Evolutionary conservation across 37 sponge, comb jelly and placozoan species (phyloP), one percentile per base, ranked within the genome.

Genomic region (Halisarca cf. caerulea): DNA sequence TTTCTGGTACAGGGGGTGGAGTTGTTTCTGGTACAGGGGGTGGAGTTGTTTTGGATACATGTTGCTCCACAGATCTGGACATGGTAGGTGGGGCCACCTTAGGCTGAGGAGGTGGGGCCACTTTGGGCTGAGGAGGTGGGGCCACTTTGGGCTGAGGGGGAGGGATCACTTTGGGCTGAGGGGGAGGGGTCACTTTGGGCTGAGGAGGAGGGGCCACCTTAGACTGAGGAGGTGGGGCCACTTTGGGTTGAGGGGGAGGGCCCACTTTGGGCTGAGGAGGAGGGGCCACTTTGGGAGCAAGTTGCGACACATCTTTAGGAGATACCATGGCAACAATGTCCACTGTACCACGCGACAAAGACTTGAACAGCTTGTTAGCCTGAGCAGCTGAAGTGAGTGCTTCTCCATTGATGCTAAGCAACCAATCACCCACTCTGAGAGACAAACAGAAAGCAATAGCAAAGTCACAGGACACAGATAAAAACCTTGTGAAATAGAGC

Each of bases 261-360:
- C 9, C 28, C 17, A 37, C 44, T 38, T 71, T 0, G 11, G 75
- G 77, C 9, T 61, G 62, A 6, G 82, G 40, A 0, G 59, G 75
- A 21, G 66, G 81, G 20, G 15, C 38, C 34, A 30, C 45, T 55
- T 32, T 35, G 32, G n/a, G 7, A 54, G 68, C 25, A 24, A 59
- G 9, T 20, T 6, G n/a, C 6, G 64, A 30, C 30, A 30, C 64
- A 41, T 92, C 35, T 51, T 54, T 89, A 30, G 89, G 86, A 24
- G 93, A 89, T 18, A 66, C 83, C 89, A 88, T 92, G 58, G 89
- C 93, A 11, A 83, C 80, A 35, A 92, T 72, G 18, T 66, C 44
- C 41, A 89, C 89, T 58, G 72, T 55, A 78, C 89, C 87, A 44
- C 84, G 66, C 23, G 89, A 78, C 30, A 92, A 66, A n/a, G 74